Evolutionary conservation across 2,797 vertebrate species (phyloP), one percentile per base, ranked within the genome.

Genomic region (Glossophaga mutica): DNA sequence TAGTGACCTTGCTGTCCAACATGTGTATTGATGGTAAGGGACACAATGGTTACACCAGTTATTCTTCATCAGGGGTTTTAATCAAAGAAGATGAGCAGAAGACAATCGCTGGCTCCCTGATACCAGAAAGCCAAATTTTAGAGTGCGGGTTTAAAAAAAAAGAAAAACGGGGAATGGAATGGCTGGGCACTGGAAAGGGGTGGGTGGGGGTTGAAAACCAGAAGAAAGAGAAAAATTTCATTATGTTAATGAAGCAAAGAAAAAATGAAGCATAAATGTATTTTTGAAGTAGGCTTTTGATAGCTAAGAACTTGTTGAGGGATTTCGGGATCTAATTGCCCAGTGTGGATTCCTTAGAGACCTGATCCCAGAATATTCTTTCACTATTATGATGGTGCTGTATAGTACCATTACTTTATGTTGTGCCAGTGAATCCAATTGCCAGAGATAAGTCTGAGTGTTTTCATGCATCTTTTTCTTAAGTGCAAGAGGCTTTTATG

Each of bases 351-450:
- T 97, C 97, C 95, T 96, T 93, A 90, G 97, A 95, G 96, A 97
- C 95, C 96, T 97, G 88, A 97, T 95, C 95, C 93, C 90, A 88
- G 96, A 96, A 96, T 94, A 90, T 96, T 95, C 90, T 97, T 86
- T 98, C 94, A 97, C 97, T 93, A 88, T 89, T 96, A 90, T 88
- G 97, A 97, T 97, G 97, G 92, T 98, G 91, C 97, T 97, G 71
- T 96, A n/a, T 83, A 96, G 85, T 97, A 52, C 96, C 98, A 94
- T 93, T 87, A 74, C 57, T 96, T 98, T 96, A 93, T 96, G 94
- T 98, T 97, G 98, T 98, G 98, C 98, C 98, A 98, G 97, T 98
- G 98, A 98, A 97, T 94, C 82, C 96, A 97, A 22, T 98, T 98
- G 98, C 98, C 98, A 98, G 98, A 98, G 98, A 97, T 92, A 95